Conservation (phyloP, 2,113 vertebrate genomes). For the Chinchilla lanigera region DNA sequence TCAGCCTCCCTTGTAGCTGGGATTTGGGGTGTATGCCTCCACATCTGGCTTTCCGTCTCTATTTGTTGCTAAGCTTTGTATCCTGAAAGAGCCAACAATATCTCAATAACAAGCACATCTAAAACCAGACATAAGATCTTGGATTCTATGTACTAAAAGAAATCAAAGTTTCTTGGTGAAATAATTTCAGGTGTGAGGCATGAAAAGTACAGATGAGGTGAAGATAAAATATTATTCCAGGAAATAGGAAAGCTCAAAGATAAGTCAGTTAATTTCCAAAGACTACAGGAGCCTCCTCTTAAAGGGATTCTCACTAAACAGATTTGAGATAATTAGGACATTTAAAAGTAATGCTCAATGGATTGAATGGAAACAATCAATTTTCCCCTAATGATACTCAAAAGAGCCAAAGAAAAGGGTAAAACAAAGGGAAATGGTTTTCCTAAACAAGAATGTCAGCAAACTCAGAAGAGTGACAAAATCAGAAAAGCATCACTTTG, state of each 20-base stretch:
- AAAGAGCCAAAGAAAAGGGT: not conserved
- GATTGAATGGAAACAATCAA: not conserved
- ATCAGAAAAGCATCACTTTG: not conserved
- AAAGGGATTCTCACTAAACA: not conserved
- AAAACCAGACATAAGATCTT: not conserved
- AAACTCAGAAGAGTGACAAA: not conserved
- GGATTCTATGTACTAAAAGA: not conserved
- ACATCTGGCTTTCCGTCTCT: not conserved
- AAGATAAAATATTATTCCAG: not conserved
- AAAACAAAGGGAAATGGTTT: not conserved
- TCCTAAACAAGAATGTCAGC: not conserved
- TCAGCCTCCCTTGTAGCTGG: not conserved
- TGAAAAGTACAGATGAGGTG: not conserved
- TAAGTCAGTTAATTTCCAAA: not conserved
- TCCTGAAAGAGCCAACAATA: not conserved
- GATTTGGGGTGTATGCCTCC: not conserved
- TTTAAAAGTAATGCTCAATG: not conserved
- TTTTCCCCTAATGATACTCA: not conserved
- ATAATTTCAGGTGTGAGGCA: not conserved
- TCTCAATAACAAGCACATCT: not conserved
- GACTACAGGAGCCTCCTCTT: not conserved
- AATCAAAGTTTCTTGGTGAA: not conserved
- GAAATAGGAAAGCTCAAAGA: not conserved
- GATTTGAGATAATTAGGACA: not conserved
- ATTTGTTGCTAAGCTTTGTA: not conserved